A percentile compares a stretch with the other conserved stretches of the same genome.
phyloP scores from a whole-genome alignment of 2,113 vertebrate species.

The Sylvilagus bachmani region DNA sequence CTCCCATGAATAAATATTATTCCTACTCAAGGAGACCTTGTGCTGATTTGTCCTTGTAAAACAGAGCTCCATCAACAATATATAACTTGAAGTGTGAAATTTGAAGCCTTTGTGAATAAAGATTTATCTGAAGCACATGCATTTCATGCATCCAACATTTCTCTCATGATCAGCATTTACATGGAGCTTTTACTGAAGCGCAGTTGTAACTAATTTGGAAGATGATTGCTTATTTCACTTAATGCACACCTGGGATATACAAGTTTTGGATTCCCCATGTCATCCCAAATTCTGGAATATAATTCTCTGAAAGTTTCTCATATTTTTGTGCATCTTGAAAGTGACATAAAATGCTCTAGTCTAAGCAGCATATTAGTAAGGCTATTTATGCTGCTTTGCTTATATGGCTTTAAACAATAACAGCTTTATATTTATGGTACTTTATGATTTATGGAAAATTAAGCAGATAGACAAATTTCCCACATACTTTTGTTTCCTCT shows the following conservation, averaged over 20 bases:
- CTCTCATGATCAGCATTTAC: slow-evolving; percentile 20
- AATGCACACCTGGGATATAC: background rate
- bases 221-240: slow-evolving; percentile 44
- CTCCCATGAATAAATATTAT: background rate
- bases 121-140: background rate
- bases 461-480: background rate
- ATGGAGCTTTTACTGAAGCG: background rate
- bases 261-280: background rate
- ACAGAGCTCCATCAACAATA: background rate
- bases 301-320: background rate
- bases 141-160: background rate
- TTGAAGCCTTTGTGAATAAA: slow-evolving; percentile 8
- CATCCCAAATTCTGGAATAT: background rate
- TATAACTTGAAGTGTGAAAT: background rate
- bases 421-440: background rate
- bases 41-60: background rate
- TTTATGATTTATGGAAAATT: background rate
- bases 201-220: slow-evolving; percentile 51
- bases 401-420: background rate
- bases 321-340: background rate
- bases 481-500: background rate
- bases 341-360: background rate
- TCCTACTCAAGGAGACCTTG: background rate
- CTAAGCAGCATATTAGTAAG: background rate
- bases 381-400: background rate